Percentiles rank a stretch among this genome's conserved stretches.
These are phyloP conservation scores for Sphaerophoria rueppellii DNA, from an alignment of 2,888 invertebrate species.

Conservation along the genomic window DNA sequence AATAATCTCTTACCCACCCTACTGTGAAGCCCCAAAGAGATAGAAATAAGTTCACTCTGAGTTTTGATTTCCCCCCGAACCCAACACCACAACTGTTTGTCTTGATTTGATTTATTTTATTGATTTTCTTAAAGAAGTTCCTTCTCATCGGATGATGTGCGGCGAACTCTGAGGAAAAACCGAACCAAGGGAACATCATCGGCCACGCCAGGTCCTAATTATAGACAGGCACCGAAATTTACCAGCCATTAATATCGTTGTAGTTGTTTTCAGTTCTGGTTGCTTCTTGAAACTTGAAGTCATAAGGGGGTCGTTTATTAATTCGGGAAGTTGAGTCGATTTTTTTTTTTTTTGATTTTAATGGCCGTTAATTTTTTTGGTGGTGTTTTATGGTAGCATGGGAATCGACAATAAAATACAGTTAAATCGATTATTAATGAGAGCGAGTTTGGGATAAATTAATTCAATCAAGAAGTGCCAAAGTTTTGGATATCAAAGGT, in stretches of 20 bases:
- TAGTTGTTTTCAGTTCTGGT: too few species aligned
- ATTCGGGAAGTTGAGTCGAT: background rate
- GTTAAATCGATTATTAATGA: conserved; percentile 37
- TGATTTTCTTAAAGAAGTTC: conserved; percentile 16
- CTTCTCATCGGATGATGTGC: background rate
- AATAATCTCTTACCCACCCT: background rate
- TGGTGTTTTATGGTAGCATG: background rate
- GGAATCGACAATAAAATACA: conserved; percentile 26
- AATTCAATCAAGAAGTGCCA: background rate
- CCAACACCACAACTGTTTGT: too few species aligned
- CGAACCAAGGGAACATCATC: conserved; percentile 4
- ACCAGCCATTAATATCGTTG: background rate
- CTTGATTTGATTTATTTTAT: background rate
- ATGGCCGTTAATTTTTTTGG: background rate
- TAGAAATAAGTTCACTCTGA: background rate
- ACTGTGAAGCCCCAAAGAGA: background rate
- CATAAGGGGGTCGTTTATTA: background rate
- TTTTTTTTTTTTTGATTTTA: background rate
- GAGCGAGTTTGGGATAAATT: conserved; percentile 11
- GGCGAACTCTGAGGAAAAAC: background rate
- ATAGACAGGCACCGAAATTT: background rate
- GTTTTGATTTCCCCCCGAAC: too few species aligned
- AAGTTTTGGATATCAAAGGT: background rate
- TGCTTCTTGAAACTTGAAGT: background rate
- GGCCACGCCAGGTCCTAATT: background rate